Conservation (phyloP, 2,888 invertebrate genomes). For the Xanthia icteritia region DNA sequence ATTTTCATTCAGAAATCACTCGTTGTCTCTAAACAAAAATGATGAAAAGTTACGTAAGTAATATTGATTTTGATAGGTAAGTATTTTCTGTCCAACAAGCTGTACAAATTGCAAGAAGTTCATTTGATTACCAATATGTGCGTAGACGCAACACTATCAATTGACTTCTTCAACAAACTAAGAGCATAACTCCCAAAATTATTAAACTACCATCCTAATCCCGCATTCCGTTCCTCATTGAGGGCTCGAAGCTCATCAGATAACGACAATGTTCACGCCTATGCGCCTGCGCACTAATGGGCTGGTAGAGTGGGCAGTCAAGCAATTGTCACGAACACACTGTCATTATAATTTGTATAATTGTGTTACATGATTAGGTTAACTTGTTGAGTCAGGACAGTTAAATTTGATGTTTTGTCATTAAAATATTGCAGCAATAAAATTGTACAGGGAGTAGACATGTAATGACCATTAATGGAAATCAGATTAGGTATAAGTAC, state of each 20-base stretch:
- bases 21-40: too few species aligned
- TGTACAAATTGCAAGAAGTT: background rate
- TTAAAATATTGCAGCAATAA: background rate
- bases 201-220: conserved; percentile 25
- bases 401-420: conserved; percentile 14
- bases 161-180: background rate
- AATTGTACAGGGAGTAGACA: background rate
- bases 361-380: conserved; percentile 41
- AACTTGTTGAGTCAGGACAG: background rate
- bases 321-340: conserved; percentile 54
- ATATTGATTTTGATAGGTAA: background rate
- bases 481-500: background rate
- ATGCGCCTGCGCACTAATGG: conserved; percentile 50
- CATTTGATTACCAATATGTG: background rate
- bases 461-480: background rate
- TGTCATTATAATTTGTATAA: conserved; percentile 60
- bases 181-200: conserved; percentile 16
- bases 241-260: conserved; percentile 57
- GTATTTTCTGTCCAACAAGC: background rate
- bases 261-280: conserved; percentile 65
- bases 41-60: background rate
- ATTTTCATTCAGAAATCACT: too few species aligned
- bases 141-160: background rate
- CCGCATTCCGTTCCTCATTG: conserved; percentile 42
- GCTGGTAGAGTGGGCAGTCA: conserved; percentile 31